These are phyloP conservation scores for Lynx canadensis DNA, from an alignment of 2,113 vertebrate species.

Conservation along the genomic window DNA sequence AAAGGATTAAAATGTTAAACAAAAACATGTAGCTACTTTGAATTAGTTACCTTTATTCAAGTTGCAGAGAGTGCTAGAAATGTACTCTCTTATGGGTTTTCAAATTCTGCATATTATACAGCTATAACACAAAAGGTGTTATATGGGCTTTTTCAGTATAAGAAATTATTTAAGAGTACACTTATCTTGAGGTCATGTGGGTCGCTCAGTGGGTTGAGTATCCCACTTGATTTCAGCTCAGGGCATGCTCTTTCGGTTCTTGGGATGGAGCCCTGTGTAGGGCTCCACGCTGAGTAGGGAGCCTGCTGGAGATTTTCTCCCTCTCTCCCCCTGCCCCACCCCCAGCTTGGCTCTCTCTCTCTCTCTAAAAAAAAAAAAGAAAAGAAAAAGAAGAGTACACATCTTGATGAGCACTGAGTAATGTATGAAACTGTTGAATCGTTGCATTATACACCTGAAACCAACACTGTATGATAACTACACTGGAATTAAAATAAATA, in stretches of 20 bases:
- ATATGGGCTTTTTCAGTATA: neutral
- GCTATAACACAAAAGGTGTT: neutral
- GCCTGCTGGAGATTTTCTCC: too few relatives aligned
- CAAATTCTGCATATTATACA: neutral
- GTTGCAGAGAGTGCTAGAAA: neutral
- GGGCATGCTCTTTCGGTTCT: too few relatives aligned
- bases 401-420: neutral
- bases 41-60: neutral
- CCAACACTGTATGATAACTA: neutral
- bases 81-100: accelerated
- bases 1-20: neutral
- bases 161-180: neutral
- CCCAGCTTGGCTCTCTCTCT: too few relatives aligned
- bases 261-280: too few relatives aligned
- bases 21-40: neutral
- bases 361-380: too few relatives aligned
- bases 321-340: too few relatives aligned
- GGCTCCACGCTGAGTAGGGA: too few relatives aligned
- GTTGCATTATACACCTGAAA: neutral
- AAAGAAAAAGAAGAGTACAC: too few relatives aligned
- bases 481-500: neutral
- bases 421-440: neutral
- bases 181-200: neutral
- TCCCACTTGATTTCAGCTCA: too few relatives aligned
- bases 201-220: too few relatives aligned